Evolutionary conservation across 2,888 invertebrate genomes (phyloP), one percentile per base, ranked within the genome.

Genomic region (Epinotia brunnichana): DNA sequence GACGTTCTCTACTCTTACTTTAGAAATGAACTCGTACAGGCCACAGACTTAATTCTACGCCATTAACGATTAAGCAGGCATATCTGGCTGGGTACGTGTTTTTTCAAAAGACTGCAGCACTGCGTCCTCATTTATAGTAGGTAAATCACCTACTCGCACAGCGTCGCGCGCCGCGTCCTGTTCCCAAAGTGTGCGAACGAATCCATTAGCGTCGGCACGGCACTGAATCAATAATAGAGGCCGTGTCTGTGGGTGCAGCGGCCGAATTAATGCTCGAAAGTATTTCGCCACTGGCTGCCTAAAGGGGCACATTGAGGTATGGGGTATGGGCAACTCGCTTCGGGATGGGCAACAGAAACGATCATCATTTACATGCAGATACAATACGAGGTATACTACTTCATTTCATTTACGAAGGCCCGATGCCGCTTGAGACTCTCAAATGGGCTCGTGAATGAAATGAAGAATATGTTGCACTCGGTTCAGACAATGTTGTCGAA

Each of bases 211-310:
- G 57, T 9, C 57, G 15, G 11, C 24, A 9, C 57, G 15, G 11
- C 24, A 9, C 57, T 21, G n/a, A 57, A 57, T 57, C 57, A 57
- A 57, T 57, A 57, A 24, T 57, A 57, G 57, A 48, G 48, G 48
- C n/a, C 48, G 48, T 44, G 15, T 3, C 4, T 48, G 48, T n/a
- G 4, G 48, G 7, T 7, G 48, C 13, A 44, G 15, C 48, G n/a
- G 48, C 48, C 35, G 9, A 35, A 35, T 35, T 9, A 57, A 57
- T n/a, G 29, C 54, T 56, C 24, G 29, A 9, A 57, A 29, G 57
- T 10, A 53, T 53, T 19, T 57, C 13, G 57, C 29, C 29, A 13
- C 29, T 57, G 24, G 57, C n/a, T 57, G n/a, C 57, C 57, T 29
- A 48, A 48, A 48, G 48, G 44, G 44, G n/a, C 48, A 48, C n/a